A percentile compares a stretch with the other conserved stretches of the same genome.
phyloP scores from a whole-genome alignment of 2,888 invertebrate species.

The Eupithecia insigniata region DNA sequence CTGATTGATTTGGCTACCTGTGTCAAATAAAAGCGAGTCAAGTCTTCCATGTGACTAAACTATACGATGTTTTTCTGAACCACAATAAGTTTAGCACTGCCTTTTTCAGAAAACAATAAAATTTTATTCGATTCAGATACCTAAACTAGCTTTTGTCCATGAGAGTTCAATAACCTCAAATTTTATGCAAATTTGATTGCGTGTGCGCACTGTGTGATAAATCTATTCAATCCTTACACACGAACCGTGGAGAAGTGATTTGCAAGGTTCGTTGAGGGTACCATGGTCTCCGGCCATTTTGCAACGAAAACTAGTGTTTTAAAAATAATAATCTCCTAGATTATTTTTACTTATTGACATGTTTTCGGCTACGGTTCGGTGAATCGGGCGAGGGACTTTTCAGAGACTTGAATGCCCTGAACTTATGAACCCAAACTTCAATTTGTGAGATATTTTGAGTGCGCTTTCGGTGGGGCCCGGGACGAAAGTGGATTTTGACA shows the following conservation, averaged over 20 bases:
- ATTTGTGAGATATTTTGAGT: not conserved
- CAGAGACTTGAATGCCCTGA: no score
- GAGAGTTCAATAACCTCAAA: constrained; percentile 12
- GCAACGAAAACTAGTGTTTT: not conserved
- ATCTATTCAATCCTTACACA: constrained; percentile 17
- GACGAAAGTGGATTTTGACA: not conserved
- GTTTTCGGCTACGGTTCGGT: no score
- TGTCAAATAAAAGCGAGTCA: no score
- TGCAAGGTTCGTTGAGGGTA: not conserved
- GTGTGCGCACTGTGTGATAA: constrained; percentile 16
- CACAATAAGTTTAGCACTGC: no score
- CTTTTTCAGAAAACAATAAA: constrained; percentile 1
- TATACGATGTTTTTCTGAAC: no score
- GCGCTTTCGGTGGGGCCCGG: not conserved
- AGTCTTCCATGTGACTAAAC: no score
- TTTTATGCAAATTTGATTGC: constrained; percentile 22
- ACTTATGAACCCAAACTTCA: no score
- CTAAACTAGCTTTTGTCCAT: not conserved
- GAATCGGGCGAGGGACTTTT: no score
- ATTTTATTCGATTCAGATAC: constrained; percentile 1
- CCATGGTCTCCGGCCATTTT: not conserved
- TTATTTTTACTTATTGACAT: no score
- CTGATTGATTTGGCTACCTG: no score
- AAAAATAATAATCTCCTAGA: no score
- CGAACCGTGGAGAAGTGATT: not conserved